A percentile compares a stretch with the other conserved stretches of the same genome.
phyloP scores from a whole-genome alignment of 1,140 invertebrate species.

The Latrodectus geometricus region DNA sequence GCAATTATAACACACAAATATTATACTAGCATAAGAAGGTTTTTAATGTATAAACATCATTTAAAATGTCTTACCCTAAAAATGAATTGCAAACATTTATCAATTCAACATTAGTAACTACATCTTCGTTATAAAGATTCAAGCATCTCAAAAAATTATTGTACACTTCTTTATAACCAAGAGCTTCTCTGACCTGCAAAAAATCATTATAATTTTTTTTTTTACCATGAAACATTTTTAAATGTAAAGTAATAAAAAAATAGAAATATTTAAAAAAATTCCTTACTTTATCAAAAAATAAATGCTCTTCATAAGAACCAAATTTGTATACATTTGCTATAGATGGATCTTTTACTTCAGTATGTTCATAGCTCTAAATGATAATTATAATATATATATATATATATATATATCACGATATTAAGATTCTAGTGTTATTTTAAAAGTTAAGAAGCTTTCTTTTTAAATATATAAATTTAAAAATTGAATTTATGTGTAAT shows the following conservation, averaged over 20 bases:
- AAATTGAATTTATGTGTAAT: no score
- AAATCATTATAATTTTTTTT: neutral
- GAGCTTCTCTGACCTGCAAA: slow-evolving; percentile 85
- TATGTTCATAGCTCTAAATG: neutral
- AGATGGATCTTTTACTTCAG: slow-evolving; percentile 72
- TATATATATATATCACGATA: no score
- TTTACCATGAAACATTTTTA: neutral
- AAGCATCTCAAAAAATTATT: slow-evolving; percentile 96
- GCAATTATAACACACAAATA: neutral
- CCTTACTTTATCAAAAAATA: slow-evolving; percentile 92
- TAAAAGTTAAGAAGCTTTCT: neutral
- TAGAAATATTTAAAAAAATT: slow-evolving; percentile 10
- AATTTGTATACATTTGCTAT: slow-evolving; percentile 90
- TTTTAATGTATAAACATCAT: neutral
- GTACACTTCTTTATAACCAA: slow-evolving; percentile 88
- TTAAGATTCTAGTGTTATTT: neutral
- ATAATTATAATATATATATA: neutral
- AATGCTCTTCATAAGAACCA: slow-evolving; percentile 89
- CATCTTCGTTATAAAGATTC: slow-evolving; percentile 90
- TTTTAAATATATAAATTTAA: no score
- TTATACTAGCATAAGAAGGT: neutral
- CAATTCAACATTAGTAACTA: slow-evolving; percentile 89
- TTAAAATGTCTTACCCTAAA: slow-evolving; percentile 72
- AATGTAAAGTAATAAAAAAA: neutral
- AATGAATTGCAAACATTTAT: slow-evolving; percentile 88